These are phyloP conservation scores for Burhinus oedicnemus DNA, from an alignment of 2,113 vertebrate species.

Conservation along the genomic window DNA sequence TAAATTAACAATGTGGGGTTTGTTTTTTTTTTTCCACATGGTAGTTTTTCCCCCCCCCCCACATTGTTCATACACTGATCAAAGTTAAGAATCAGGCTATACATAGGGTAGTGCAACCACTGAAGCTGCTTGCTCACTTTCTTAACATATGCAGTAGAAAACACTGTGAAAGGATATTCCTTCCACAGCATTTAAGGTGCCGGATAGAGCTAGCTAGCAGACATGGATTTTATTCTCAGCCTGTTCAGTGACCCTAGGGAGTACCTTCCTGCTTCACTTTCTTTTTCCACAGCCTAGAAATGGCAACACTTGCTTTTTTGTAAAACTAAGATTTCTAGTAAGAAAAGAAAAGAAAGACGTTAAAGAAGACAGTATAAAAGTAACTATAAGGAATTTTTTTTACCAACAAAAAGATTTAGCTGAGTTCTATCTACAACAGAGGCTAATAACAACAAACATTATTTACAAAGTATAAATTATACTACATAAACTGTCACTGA, in stretches of 20 bases:
- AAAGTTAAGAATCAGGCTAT: background rate
- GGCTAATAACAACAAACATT: constrained; percentile 35
- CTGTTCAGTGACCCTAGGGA: background rate
- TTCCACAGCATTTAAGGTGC: background rate
- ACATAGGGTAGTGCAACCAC: background rate
- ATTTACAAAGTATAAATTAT: constrained; percentile 49
- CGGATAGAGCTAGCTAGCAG: background rate
- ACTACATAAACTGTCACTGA: constrained; percentile 18
- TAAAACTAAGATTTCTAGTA: background rate
- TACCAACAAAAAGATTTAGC: background rate
- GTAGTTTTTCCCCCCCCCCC: background rate
- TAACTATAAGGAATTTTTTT: background rate
- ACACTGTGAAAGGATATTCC: background rate
- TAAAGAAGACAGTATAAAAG: background rate
- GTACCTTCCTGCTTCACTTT: background rate
- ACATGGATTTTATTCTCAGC: background rate
- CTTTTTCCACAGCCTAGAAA: background rate
- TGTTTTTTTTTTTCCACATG: background rate
- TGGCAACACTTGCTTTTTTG: background rate
- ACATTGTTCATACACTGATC: background rate
- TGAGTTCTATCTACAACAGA: constrained; percentile 3
- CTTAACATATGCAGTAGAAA: background rate
- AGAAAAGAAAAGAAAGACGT: background rate
- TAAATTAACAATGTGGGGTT: background rate
- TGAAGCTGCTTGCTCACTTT: background rate